Conservation (phyloP, 2,888 invertebrate genomes). For the Epistrophe eligans region DNA sequence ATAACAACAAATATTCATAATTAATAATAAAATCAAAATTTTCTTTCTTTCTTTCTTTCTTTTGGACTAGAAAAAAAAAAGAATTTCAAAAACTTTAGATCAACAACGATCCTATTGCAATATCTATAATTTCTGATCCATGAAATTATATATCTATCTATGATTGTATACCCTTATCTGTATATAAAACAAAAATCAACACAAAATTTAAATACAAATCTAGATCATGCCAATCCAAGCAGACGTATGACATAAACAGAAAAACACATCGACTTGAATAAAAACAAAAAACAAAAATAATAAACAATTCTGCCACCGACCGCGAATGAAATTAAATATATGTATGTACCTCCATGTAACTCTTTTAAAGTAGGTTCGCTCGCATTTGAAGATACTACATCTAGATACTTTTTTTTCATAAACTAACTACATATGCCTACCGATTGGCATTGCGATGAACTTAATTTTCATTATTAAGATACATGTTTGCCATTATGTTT, state of each 20-base stretch:
- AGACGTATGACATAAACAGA: slow-evolving; percentile 40
- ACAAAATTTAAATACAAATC: slow-evolving; percentile 22
- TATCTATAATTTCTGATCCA: neutral
- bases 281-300: too few relatives aligned
- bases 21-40: neutral
- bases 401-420: neutral
- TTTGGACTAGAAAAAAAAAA: slow-evolving; percentile 11
- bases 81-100: neutral
- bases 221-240: slow-evolving; percentile 43
- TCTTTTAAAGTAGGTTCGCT: too few relatives aligned
- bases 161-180: neutral
- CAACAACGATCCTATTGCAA: neutral
- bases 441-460: slow-evolving; percentile 7
- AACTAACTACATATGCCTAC: neutral
- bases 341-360: neutral
- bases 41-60: neutral
- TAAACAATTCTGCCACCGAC: slow-evolving; percentile 54
- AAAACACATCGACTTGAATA: slow-evolving; percentile 24
- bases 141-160: neutral
- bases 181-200: neutral
- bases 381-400: too few relatives aligned
- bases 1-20: neutral
- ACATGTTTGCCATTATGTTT: slow-evolving; percentile 32
- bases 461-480: slow-evolving; percentile 19
- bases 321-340: slow-evolving; percentile 18